These are phyloP conservation scores for Mustela nigripes DNA, from an alignment of 2,113 vertebrate genomes.

Conservation along the genomic window DNA sequence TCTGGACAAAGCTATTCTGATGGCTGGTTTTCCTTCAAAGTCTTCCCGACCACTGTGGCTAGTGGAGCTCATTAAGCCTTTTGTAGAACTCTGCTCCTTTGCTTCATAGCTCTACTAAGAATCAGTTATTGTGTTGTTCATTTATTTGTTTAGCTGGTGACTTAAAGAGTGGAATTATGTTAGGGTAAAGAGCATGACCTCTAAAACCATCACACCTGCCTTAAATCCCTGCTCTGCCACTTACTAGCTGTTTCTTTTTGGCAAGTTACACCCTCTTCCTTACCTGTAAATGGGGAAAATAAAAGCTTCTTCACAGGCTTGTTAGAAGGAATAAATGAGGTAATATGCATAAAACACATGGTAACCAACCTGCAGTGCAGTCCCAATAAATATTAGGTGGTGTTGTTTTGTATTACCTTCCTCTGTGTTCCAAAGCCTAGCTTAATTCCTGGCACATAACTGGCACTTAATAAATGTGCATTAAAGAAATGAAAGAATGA, in stretches of 20 bases:
- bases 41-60: background rate
- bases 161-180: background rate
- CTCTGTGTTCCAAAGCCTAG: background rate
- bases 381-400: background rate
- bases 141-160: background rate
- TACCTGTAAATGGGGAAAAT: background rate
- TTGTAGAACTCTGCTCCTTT: background rate
- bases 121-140: background rate
- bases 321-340: background rate
- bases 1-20: background rate
- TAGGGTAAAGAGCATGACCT: background rate
- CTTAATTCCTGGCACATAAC: background rate
- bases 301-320: background rate
- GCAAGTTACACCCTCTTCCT: background rate
- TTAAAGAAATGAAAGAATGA: slow-evolving; percentile 37
- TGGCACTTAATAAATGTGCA: slow-evolving; percentile 1
- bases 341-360: background rate
- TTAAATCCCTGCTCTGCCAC: background rate
- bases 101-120: background rate
- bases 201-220: background rate
- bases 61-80: background rate
- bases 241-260: background rate
- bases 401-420: background rate
- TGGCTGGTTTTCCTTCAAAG: background rate
- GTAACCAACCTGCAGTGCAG: background rate